These are phyloP conservation scores for Spheniscus humboldti DNA, from an alignment of 2,797 vertebrate genomes.

Conservation along the genomic window DNA sequence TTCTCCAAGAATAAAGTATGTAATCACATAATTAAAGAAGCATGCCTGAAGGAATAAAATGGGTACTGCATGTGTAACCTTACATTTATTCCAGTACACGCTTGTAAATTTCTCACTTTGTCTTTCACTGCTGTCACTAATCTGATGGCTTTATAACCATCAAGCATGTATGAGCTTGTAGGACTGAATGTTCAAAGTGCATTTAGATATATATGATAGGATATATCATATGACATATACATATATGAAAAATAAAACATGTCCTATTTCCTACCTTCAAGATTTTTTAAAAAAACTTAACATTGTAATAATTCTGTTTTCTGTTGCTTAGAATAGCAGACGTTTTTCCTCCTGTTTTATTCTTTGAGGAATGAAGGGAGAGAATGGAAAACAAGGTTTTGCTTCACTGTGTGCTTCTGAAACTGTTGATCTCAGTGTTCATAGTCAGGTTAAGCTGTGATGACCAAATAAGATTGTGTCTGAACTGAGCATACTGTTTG, in stretches of 20 bases:
- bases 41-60: neutral
- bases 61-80: neutral
- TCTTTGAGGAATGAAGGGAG: neutral
- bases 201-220: neutral
- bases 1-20: neutral
- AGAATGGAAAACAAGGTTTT: neutral
- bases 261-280: neutral
- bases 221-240: neutral
- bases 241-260: neutral
- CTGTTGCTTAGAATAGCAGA: neutral
- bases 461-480: neutral
- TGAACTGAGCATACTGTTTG: neutral
- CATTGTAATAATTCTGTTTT: neutral
- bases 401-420: neutral
- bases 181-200: neutral
- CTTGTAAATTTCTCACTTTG: neutral
- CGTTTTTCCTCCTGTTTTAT: neutral
- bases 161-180: neutral
- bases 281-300: rapidly evolving
- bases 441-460: neutral
- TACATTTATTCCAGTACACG: neutral
- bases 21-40: neutral
- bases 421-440: neutral
- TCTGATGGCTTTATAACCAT: neutral
- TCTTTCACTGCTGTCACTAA: neutral